phyloP scores from a whole-genome alignment of 1,140 invertebrate species.

The Ruditapes philippinarum region DNA sequence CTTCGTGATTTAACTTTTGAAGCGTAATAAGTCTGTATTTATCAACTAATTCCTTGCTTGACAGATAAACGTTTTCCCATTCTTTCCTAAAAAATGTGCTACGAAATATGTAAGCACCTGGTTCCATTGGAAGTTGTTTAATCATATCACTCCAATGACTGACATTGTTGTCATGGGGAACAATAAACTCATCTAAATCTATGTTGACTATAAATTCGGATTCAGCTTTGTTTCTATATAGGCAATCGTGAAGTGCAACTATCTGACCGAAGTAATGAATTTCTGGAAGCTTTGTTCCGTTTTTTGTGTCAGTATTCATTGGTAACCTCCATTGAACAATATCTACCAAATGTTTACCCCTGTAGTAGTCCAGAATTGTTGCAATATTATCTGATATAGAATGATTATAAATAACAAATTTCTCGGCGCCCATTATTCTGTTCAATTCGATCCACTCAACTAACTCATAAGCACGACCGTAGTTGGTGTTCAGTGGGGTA shows the following conservation, averaged over 20 bases:
- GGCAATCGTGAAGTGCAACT: conserved; percentile 63
- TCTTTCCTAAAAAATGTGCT: conserved; percentile 64
- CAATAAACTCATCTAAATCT: conserved; percentile 70
- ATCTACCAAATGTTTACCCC: conserved; percentile 89
- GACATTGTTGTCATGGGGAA: conserved; percentile 38
- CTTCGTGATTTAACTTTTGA: conserved; percentile 42
- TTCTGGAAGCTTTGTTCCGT: background rate
- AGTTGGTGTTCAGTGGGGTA: background rate
- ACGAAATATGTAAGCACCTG: conserved; percentile 44
- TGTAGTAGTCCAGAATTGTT: conserved; percentile 91
- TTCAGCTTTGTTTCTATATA: conserved; percentile 45
- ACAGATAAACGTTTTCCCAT: background rate
- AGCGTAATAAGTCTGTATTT: conserved; percentile 41
- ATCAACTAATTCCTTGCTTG: background rate
- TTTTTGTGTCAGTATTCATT: conserved; percentile 81
- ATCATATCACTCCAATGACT: conserved; percentile 13
- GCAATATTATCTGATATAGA: conserved; percentile 92
- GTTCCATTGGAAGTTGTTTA: background rate
- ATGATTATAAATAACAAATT: conserved; percentile 97
- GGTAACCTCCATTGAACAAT: conserved; percentile 95
- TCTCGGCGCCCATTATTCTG: conserved; percentile 90
- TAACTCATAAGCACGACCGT: background rate
- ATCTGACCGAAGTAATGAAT: conserved; percentile 59
- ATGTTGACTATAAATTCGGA: conserved; percentile 57
- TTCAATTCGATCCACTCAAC: conserved; percentile 44